Percentiles rank a stretch among this genome's conserved stretches.
Conservation (phyloP, 2,888 invertebrate species). For the Cephalotes varians region DNA sequence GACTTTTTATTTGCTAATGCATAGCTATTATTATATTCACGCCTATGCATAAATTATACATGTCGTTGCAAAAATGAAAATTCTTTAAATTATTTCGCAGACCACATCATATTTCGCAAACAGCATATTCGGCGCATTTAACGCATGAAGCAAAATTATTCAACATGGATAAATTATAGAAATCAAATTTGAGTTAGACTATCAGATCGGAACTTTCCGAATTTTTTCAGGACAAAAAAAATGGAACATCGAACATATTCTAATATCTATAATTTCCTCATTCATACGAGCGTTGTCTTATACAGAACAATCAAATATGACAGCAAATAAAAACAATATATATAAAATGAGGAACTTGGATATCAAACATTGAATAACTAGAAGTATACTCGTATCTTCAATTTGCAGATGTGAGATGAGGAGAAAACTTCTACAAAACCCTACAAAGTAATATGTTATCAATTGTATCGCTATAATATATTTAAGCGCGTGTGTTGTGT, state of each 20-base stretch:
- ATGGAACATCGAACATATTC: background rate
- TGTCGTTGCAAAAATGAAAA: background rate
- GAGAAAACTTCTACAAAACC: background rate
- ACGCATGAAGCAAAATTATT: background rate
- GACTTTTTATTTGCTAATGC: background rate
- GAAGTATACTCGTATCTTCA: too few relatives aligned
- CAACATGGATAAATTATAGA: background rate
- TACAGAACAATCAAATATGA: background rate
- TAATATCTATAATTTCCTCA: background rate
- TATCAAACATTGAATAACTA: too few relatives aligned
- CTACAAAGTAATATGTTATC: background rate
- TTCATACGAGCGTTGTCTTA: background rate
- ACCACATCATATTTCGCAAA: background rate
- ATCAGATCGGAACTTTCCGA: background rate
- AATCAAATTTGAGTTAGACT: background rate
- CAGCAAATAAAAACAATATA: background rate
- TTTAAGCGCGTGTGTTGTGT: background rate
- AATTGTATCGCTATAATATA: background rate
- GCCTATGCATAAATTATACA: background rate
- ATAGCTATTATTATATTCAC: background rate
- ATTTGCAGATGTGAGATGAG: too few relatives aligned
- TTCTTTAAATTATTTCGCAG: constrained; percentile 10
- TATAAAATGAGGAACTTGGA: background rate
- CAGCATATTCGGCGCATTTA: background rate
- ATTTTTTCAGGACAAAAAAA: background rate